Evolutionary conservation across 2,113 vertebrate species (phyloP).

Genomic region (Cyphomyrus discorhynchus): DNA sequence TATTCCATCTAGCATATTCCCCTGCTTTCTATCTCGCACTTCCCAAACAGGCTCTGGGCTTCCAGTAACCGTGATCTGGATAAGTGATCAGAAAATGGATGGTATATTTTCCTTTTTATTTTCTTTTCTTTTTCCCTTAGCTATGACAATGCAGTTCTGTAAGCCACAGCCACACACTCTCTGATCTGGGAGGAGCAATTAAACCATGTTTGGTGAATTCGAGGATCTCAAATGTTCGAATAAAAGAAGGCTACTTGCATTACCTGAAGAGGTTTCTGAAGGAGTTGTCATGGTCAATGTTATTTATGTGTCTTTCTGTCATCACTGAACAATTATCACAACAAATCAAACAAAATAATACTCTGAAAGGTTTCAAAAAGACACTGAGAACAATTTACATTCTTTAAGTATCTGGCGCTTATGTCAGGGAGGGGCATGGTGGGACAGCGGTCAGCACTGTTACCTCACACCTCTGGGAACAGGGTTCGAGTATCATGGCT

Average conservation of each 20-base stretch:
- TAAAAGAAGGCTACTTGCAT: neutral
- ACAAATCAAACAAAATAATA: neutral
- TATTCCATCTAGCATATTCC: neutral
- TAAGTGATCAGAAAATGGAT: neutral
- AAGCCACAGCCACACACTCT: neutral
- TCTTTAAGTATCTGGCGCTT: neutral
- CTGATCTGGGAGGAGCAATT: neutral
- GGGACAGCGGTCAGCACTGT: neutral
- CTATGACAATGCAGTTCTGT: neutral
- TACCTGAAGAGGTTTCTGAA: neutral
- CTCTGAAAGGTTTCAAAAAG: neutral
- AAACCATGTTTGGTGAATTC: neutral
- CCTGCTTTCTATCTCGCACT: neutral
- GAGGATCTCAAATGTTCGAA: neutral
- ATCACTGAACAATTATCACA: neutral
- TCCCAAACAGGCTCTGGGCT: neutral
- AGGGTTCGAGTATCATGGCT: neutral
- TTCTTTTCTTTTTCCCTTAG: neutral
- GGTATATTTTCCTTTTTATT: neutral
- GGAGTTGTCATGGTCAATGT: neutral
- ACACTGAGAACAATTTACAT: neutral
- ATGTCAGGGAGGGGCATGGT: neutral
- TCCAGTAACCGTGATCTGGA: neutral
- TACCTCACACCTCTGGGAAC: neutral
- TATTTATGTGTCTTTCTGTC: neutral